A percentile compares a stretch with the other conserved stretches of the same genome.
Conservation (phyloP, 2,888 invertebrate genomes). For the Pseudoips prasinana region DNA sequence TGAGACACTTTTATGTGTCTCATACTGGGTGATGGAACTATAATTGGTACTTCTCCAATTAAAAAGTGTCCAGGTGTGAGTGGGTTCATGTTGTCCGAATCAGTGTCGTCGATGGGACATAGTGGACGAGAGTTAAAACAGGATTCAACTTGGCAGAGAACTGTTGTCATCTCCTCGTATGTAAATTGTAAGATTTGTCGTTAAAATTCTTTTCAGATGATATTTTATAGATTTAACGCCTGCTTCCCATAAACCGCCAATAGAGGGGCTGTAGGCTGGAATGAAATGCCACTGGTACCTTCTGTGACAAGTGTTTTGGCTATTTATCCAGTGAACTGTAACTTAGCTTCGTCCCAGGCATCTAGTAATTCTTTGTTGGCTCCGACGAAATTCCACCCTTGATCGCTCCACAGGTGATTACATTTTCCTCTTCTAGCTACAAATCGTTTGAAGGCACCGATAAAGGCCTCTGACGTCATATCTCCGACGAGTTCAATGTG, state of each 20-base stretch:
- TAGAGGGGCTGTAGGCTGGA: background rate
- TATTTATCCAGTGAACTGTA: no score
- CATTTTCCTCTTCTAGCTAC: conserved; percentile 4
- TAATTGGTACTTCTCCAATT: background rate
- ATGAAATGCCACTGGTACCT: no score
- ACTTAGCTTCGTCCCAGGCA: no score
- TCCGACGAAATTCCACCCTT: conserved; percentile 2
- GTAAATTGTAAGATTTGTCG: background rate
- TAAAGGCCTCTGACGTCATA: background rate
- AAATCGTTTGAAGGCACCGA: no score
- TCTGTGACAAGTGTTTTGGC: no score
- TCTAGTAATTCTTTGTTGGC: background rate
- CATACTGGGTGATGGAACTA: background rate
- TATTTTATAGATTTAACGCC: background rate
- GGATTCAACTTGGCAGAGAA: conserved; percentile 1
- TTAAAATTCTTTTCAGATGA: background rate
- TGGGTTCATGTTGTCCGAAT: background rate
- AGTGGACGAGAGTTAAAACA: background rate
- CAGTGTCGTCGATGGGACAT: background rate
- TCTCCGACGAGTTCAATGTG: conserved; percentile 1
- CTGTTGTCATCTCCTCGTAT: conserved; percentile 1
- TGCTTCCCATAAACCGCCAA: background rate
- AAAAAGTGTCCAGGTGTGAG: background rate
- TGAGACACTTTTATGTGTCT: background rate
- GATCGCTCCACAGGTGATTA: conserved; percentile 2